Evolutionary conservation across 2,113 vertebrate genomes (phyloP), one percentile per base, ranked within the genome.

Genomic region (Rhegmatorhina hoffmannsi): DNA sequence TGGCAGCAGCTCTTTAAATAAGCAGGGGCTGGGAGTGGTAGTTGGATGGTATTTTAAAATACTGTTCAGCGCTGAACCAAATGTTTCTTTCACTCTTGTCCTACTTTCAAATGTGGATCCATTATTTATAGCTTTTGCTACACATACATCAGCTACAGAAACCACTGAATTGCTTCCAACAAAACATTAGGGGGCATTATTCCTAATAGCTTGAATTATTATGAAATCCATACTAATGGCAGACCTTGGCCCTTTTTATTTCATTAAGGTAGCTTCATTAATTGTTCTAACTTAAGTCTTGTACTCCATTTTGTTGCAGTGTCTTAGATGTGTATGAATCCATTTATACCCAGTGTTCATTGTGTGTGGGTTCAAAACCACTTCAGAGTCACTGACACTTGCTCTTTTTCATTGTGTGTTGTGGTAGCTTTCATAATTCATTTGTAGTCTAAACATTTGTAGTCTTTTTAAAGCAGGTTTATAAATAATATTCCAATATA

Each of bases 81-180:
- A 67, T 92, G 88, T 66, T 95, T 91, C 77, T 73, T 96, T 95
- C 55, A 3, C 67, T 90, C 78, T 36, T 94, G 92, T 88, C 88
- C 76, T 89, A 74, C 95, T 92, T 94, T 92, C 96, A 34, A 33
- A 66, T 43, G 73, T 87, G 84, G 75, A 94, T 95, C 88, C 83
- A 63, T 95, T 97, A 97, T 98, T 98, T 95, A 96, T 94, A 87
- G 93, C 95, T 91, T 91, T 95, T 46, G 70, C 70, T 91, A 36
- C 91, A 83, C 94, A 92, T 95, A 91, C 72, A 59, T 91, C 95
- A 95, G 89, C 88, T 87, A 87, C 77, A 92, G 95, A 95, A 97
- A 91, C 91, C 75, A 79, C 14, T 49, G 94, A 94, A 64, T 92
- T 80, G 34, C 83, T 96, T 95, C 92, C 90, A 93, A 36, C 60